A percentile compares a stretch with the other conserved stretches of the same genome.
These are phyloP conservation scores for Protobothrops mucrosquamatus DNA, from an alignment of 2,113 vertebrate genomes.

Conservation along the genomic window DNA sequence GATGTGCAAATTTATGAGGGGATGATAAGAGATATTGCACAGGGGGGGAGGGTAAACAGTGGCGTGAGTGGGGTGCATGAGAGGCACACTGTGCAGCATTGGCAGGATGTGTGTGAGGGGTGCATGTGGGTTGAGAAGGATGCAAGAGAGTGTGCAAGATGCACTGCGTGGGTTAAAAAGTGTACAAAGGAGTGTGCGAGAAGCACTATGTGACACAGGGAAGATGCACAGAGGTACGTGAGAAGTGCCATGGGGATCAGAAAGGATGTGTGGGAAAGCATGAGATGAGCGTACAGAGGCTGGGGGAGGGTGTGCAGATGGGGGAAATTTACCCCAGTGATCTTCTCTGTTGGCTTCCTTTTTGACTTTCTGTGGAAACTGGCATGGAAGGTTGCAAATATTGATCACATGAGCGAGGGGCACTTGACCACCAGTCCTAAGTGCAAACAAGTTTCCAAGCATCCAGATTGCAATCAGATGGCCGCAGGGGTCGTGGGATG, in stretches of 20 bases:
- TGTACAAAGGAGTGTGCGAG: background rate
- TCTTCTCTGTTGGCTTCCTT: background rate
- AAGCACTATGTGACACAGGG: background rate
- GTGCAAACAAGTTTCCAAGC: background rate
- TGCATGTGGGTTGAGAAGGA: background rate
- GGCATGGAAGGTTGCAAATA: background rate
- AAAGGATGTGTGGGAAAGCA: background rate
- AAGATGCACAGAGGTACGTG: background rate
- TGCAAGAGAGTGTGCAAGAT: background rate
- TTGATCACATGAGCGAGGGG: background rate
- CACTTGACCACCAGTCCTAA: background rate
- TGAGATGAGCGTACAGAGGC: background rate
- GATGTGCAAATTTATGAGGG: background rate
- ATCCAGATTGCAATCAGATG: background rate
- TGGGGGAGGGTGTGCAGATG: background rate
- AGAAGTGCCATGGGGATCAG: background rate
- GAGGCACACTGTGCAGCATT: background rate
- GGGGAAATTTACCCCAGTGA: background rate
- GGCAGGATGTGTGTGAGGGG: background rate
- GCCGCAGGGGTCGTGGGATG: background rate
- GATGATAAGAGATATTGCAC: background rate
- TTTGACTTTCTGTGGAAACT: background rate
- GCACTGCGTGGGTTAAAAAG: background rate
- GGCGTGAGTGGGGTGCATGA: background rate
- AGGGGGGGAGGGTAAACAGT: background rate